Base-by-base conservation (phyloP, 2,113 vertebrate genomes). In the Corythornis cristatus region DNA sequence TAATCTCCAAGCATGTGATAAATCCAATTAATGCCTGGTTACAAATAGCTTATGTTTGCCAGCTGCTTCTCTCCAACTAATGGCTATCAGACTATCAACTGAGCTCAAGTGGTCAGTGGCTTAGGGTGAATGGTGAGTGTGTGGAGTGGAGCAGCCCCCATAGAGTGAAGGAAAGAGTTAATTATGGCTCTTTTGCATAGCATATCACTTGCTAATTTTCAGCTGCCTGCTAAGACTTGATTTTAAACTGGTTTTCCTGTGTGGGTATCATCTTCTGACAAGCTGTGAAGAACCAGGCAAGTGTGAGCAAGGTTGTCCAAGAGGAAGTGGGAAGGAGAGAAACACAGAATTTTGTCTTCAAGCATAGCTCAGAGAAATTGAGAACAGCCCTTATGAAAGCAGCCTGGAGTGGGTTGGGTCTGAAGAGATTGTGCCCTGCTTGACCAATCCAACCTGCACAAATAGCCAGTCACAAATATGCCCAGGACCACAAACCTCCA, bases 1-100 rank as follows among this genome's bases (percentile, higher is more conserved):
- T 70, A 8, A 83, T 92, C 91, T 96, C 65, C 88, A 80, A 83
- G 75, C 28, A 66, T 73, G 72, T 80, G 93, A 91, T 88, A 70
- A 80, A 88, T 74, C 64, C 86, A 83, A 42, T 50, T 61, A 86
- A 62, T 51, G 58, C 54, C 28, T 4, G 11, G 48, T 54, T 85
- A 70, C 46, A n/a, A 74, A 84, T 11, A 74, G 62, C 53, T 89
- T 82, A 67, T 51, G 20, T 51, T 29, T 93, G 82, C 85, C 80
- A 86, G 67, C 76, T 95, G 72, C 80, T 66, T 58, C 67, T 79
- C 75, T 91, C 72, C 68, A 46, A 2, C 51, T 65, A 58, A 82
- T 65, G 67, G 53, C 74, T 73, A 17, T 86, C 72, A 79, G 73
- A 25, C n/a, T 79, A 2, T 48, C 43, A 68, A 22, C 66, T 48